Conservation (phyloP, 2,888 invertebrate species). For the Hoplodrina blanda region DNA sequence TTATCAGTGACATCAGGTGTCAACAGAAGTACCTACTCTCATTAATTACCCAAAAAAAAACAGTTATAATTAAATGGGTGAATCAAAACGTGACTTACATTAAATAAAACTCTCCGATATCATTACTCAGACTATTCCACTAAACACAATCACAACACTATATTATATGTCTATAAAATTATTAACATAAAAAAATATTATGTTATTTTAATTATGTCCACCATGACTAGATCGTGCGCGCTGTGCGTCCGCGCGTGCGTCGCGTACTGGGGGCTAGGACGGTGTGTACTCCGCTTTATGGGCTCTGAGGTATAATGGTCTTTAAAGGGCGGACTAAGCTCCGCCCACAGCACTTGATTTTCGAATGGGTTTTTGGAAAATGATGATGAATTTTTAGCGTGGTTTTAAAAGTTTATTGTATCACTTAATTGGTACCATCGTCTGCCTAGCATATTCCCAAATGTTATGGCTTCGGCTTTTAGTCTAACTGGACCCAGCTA, state of each 20-base stretch:
- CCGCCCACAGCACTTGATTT: slow-evolving; percentile 74
- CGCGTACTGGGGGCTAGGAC: slow-evolving; percentile 73
- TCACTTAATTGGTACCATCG: background rate
- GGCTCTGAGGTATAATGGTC: slow-evolving; percentile 26
- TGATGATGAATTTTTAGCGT: slow-evolving; percentile 10
- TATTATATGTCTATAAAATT: slow-evolving; percentile 6
- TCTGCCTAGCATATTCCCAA: too few relatives aligned
- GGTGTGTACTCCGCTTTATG: slow-evolving; percentile 68
- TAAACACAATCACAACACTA: slow-evolving; percentile 42
- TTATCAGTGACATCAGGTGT: too few relatives aligned
- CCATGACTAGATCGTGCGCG: slow-evolving; percentile 61
- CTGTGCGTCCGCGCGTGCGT: slow-evolving; percentile 66
- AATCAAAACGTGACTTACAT: slow-evolving; percentile 29
- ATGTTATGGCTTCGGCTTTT: too few relatives aligned
- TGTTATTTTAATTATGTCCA: slow-evolving; percentile 25
- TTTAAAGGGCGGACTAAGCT: slow-evolving; percentile 64
- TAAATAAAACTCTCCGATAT: background rate
- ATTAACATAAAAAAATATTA: slow-evolving; percentile 24
- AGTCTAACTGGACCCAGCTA: too few relatives aligned
- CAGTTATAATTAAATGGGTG: too few relatives aligned
- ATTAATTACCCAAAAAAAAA: too few relatives aligned
- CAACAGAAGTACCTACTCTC: too few relatives aligned
- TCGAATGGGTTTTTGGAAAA: slow-evolving; percentile 25
- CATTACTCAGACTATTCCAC: slow-evolving; percentile 2
- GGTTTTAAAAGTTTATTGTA: background rate